phyloP scores from a whole-genome alignment of 2,888 invertebrate species.

The Fragum sueziense region DNA sequence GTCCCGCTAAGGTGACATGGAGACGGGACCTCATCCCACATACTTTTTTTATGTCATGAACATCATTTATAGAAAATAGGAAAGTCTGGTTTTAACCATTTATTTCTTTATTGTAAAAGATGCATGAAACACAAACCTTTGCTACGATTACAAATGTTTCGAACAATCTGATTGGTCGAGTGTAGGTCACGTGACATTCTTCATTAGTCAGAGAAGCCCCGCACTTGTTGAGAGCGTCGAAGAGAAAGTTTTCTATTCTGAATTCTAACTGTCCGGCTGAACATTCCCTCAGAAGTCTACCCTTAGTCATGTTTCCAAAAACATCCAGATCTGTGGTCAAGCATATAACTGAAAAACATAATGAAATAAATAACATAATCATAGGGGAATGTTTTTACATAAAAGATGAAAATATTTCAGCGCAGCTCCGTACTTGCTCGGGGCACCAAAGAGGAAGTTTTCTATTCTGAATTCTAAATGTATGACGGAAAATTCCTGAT shows the following conservation, averaged over 20 bases:
- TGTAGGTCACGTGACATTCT: constrained; percentile 21
- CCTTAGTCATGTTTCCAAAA: background rate
- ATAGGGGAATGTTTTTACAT: no score
- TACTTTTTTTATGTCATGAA: no score
- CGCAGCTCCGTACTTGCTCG: background rate
- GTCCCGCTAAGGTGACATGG: no score
- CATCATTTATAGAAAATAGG: no score
- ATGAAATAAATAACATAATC: background rate
- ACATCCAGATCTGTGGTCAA: constrained; percentile 13
- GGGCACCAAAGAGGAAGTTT: constrained; percentile 16
- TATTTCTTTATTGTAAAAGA: no score
- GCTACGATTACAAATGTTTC: constrained; percentile 16
- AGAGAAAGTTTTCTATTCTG: constrained; percentile 12
- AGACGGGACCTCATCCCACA: no score
- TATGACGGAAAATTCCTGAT: constrained; percentile 2
- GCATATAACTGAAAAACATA: constrained; percentile 13
- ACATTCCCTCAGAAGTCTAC: constrained; percentile 18
- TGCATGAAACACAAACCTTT: no score
- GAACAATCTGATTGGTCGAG: constrained; percentile 9
- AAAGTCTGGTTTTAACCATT: no score
- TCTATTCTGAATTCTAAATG: constrained; percentile 19
- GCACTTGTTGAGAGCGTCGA: background rate
- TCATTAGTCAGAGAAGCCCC: background rate
- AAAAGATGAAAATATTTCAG: no score
- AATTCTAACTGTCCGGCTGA: constrained; percentile 15